Conservation (phyloP, 2,113 vertebrate species). For the Atlantisia rogersi region DNA sequence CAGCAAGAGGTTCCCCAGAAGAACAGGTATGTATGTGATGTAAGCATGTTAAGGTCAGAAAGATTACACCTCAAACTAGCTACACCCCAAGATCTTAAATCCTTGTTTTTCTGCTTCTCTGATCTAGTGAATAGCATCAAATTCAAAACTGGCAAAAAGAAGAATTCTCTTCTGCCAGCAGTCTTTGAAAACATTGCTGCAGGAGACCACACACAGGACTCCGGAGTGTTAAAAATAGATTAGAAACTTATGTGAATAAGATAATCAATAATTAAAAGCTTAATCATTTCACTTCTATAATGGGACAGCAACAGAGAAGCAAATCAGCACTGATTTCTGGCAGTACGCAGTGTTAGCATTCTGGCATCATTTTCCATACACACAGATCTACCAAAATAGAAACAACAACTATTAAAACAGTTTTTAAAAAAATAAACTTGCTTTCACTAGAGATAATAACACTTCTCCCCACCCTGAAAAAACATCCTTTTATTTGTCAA, state of each 20-base stretch:
- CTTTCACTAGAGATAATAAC: constrained; percentile 59
- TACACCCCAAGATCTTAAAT: constrained; percentile 13
- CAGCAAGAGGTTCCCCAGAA: not conserved
- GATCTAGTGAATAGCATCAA: not conserved
- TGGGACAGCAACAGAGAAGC: not conserved
- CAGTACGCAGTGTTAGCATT: constrained; percentile 36
- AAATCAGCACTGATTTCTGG: constrained; percentile 28
- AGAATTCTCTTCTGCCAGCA: not conserved
- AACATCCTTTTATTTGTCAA: constrained; percentile 52
- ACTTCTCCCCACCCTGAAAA: constrained; percentile 48
- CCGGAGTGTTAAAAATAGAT: constrained; percentile 26
- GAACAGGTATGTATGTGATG: constrained; percentile 7
- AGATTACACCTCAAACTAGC: not conserved
- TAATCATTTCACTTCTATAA: constrained; percentile 7
- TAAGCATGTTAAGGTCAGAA: not conserved
- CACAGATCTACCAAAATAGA: constrained; percentile 49
- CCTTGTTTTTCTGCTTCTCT: not conserved
- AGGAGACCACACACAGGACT: not conserved
- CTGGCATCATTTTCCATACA: constrained; percentile 45
- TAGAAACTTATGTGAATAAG: not conserved
- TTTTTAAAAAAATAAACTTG: constrained; percentile 26
- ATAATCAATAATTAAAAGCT: not conserved
- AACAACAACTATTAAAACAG: constrained; percentile 28
- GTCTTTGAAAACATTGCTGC: not conserved
- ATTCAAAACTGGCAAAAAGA: not conserved